These are phyloP conservation scores for Octopus bimaculoides DNA, from an alignment of 1,140 invertebrate species.

Conservation along the genomic window DNA sequence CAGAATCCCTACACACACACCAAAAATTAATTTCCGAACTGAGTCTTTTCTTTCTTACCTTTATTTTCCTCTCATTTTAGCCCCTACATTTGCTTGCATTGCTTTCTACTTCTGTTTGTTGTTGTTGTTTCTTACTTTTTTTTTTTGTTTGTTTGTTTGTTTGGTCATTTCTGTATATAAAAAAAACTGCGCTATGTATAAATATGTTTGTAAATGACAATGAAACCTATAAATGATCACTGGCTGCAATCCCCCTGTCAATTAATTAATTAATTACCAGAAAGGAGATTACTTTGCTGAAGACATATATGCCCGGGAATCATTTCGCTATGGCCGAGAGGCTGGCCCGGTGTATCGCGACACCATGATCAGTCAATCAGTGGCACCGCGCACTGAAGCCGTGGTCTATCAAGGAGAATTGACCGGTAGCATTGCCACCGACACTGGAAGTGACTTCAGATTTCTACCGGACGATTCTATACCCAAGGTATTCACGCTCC, in stretches of 20 bases:
- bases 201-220: not conserved
- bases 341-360: conserved; percentile 27
- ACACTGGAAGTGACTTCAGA: conserved; percentile 39
- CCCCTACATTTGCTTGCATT: conserved; percentile 3
- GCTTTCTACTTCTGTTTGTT: conserved; percentile 4
- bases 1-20: no score
- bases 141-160: conserved; percentile 10
- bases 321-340: conserved; percentile 35
- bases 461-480: conserved; percentile 44
- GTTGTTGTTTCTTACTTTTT: not conserved
- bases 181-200: not conserved
- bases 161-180: conserved; percentile 12
- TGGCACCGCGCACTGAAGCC: conserved; percentile 20
- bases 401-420: conserved; percentile 25
- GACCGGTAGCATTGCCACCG: conserved; percentile 20
- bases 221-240: not conserved
- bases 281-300: conserved; percentile 30
- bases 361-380: conserved; percentile 17
- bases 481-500: not conserved
- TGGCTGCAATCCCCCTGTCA: not conserved
- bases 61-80: not conserved
- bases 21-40: no score
- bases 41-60: no score
- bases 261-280: conserved; percentile 8
- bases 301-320: conserved; percentile 43